Percentiles rank a stretch among this genome's conserved stretches.
These are phyloP conservation scores for Campylomormyrus tamandua DNA, from an alignment of 2,113 vertebrate genomes.

Conservation along the genomic window DNA sequence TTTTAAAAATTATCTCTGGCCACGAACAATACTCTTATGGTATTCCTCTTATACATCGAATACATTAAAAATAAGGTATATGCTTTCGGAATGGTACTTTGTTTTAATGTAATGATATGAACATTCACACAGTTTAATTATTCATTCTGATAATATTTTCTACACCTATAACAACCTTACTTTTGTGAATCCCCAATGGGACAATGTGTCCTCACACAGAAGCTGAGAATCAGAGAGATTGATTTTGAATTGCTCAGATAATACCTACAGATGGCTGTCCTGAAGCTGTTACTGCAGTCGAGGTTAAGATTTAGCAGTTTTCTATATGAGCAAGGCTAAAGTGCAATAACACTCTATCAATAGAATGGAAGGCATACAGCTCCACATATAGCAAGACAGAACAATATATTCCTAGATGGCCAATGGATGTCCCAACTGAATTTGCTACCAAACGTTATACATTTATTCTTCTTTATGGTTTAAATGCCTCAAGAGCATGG, in stretches of 20 bases:
- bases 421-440: not conserved
- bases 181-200: not conserved
- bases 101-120: not conserved
- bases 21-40: not conserved
- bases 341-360: slow-evolving; percentile 17
- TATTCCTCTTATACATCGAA: not conserved
- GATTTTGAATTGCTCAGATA: slow-evolving; percentile 35
- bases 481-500: not conserved
- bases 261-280: slow-evolving; percentile 12
- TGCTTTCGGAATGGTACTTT: not conserved
- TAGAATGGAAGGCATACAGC: not conserved
- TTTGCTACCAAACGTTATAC: not conserved
- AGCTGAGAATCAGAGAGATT: slow-evolving; percentile 26
- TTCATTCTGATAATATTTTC: not conserved
- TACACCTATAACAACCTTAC: not conserved
- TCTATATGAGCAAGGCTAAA: slow-evolving; percentile 20
- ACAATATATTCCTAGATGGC: not conserved
- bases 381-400: not conserved
- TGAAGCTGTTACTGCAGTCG: not conserved
- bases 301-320: slow-evolving; percentile 19
- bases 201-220: slow-evolving; percentile 23
- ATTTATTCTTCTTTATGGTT: not conserved
- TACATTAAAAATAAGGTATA: not conserved
- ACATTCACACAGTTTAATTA: not conserved
- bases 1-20: not conserved